Conservation (phyloP, 2,113 vertebrate genomes). For the Alouatta palliata region DNA sequence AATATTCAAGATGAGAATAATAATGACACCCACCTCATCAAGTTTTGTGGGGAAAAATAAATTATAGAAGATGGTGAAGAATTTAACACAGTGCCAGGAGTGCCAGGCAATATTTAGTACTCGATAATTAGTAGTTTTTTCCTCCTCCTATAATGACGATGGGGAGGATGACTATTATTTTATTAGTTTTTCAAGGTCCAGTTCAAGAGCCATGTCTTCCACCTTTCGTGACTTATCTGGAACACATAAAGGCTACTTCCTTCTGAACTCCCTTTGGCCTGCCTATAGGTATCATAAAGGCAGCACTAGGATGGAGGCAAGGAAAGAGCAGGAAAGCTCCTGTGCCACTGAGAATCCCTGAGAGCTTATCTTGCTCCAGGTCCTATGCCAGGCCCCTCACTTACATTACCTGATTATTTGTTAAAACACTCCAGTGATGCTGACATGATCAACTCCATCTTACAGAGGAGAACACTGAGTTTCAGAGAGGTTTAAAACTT, state of each 20-base stretch:
- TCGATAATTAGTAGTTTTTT: background rate
- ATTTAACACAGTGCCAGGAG: background rate
- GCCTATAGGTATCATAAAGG: background rate
- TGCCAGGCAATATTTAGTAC: background rate
- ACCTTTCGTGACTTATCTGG: background rate
- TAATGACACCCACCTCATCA: background rate
- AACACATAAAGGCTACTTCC: background rate
- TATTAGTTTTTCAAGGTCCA: background rate
- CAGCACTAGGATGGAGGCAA: background rate
- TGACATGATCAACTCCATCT: background rate
- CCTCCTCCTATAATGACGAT: background rate
- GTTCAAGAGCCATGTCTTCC: background rate
- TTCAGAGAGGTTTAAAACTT: too few species aligned
- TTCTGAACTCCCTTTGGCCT: too few species aligned
- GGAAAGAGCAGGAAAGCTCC: background rate
- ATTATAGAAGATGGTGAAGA: background rate
- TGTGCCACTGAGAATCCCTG: background rate
- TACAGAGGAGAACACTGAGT: too few species aligned
- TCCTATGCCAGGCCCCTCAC: background rate
- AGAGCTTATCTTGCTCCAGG: background rate
- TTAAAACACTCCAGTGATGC: fast-evolving
- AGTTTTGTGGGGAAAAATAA: background rate
- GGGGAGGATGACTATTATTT: background rate
- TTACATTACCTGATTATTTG: background rate
- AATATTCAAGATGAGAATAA: background rate